Percentiles rank a stretch among this genome's conserved stretches.
These are phyloP conservation scores for Macaria notata DNA, from an alignment of 2,888 invertebrate genomes.

Conservation along the genomic window DNA sequence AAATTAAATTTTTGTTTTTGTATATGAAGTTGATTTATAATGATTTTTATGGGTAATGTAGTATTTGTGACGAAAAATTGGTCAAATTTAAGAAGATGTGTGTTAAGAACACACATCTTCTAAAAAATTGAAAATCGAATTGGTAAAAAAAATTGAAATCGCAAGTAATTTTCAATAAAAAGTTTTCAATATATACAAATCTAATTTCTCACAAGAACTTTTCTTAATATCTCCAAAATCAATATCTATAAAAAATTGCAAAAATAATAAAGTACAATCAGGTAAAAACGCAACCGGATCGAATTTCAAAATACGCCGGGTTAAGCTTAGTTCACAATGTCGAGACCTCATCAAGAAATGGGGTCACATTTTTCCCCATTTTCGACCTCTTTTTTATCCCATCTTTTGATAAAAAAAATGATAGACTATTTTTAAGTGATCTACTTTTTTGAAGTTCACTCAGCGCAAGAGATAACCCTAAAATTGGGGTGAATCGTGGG, in stretches of 20 bases:
- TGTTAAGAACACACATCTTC: no score
- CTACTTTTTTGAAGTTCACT: conserved; percentile 59
- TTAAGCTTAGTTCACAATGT: conserved; percentile 72
- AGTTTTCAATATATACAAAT: no score
- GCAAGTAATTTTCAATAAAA: no score
- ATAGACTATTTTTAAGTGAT: conserved; percentile 71
- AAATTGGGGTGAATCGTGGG: conserved; percentile 76
- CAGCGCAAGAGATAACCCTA: conserved; percentile 69
- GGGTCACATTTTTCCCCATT: conserved; percentile 65
- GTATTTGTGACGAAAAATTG: no score
- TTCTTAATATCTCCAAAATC: conserved; percentile 35
- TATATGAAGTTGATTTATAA: no score
- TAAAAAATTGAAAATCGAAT: no score
- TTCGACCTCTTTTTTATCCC: conserved; percentile 40
- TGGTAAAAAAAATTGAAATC: no score
- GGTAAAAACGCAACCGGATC: conserved; percentile 56
- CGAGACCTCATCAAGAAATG: conserved; percentile 75
- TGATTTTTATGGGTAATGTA: no score
- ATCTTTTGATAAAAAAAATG: conserved; percentile 45
- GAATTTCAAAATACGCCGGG: conserved; percentile 73
- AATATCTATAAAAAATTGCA: conserved; percentile 7
- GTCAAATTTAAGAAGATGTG: no score
- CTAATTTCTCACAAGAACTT: conserved; percentile 33
- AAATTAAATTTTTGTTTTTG: no score
- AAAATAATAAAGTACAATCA: no score